Conservation (phyloP, 2,113 vertebrate genomes). For the Oenanthe melanoleuca region DNA sequence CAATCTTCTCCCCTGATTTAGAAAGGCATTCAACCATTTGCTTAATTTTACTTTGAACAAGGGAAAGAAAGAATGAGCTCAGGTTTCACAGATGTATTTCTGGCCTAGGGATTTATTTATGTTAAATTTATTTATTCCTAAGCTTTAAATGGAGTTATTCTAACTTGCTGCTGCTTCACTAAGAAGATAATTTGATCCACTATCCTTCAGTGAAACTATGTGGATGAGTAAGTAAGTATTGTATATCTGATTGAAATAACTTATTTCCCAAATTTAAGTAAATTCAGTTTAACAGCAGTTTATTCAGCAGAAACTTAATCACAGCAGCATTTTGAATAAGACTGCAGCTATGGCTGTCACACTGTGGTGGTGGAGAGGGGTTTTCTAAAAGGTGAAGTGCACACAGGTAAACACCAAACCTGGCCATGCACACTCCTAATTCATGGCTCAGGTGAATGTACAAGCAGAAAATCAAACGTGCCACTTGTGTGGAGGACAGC, state of each 20-base stretch:
- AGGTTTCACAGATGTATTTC: slow-evolving; percentile 25
- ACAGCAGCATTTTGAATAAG: background rate
- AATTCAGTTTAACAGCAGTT: background rate
- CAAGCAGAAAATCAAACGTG: background rate
- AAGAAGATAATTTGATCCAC: background rate
- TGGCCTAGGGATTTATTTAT: slow-evolving; percentile 29
- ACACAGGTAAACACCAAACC: background rate
- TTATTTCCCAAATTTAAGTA: background rate
- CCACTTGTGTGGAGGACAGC: background rate
- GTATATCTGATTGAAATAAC: background rate
- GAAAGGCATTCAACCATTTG: slow-evolving; percentile 42
- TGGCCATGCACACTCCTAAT: background rate
- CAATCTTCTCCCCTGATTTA: slow-evolving; percentile 22
- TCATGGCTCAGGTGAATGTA: fast-evolving
- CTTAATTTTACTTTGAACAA: slow-evolving; percentile 45
- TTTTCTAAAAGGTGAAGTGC: background rate
- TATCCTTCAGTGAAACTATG: background rate
- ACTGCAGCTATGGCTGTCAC: background rate
- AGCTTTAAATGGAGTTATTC: slow-evolving; percentile 17
- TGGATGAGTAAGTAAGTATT: background rate
- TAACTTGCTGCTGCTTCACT: background rate
- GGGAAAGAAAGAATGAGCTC: background rate
- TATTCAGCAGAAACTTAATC: background rate
- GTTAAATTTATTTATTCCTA: slow-evolving; percentile 41
- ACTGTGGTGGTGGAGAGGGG: background rate